Base-by-base conservation (phyloP, 64 coral and sea anemone species). In the Actinia tenebrosa region DNA sequence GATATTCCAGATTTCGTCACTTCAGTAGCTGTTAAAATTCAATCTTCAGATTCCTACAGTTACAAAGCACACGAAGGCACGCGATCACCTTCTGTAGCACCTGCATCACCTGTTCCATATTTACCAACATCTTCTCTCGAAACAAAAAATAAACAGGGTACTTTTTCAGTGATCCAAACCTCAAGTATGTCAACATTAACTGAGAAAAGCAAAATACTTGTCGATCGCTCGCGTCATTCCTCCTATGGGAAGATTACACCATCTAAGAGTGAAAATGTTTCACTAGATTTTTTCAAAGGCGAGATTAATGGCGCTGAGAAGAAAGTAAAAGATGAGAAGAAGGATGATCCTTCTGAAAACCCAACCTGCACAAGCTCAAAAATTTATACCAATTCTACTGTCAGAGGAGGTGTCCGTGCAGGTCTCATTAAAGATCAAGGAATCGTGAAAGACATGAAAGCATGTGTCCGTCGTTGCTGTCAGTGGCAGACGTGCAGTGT, bases 401-500 rank as follows among this genome's bases (percentile, higher is more conserved):
- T 93, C 79, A 80, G 88, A 84, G 94, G 88, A 6, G 94, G 94
- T 20, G 93, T 97, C 82, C 88, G 93, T 77, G 91, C 94, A 50
- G 94, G 94, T 27, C 52, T 93, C 71, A 87, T 97, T 84, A 97
- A 84, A 78, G 91, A 97, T 60, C 91, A 93, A 68, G 94, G 91
- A 79, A 46, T 44, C 71, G 94, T 91, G 58, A 83, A 90, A 90
- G 92, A 97, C 69, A 97, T 97, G 94, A 78, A 88, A 89, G 84
- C 91, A 97, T 97, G 94, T 56, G 81, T 93, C 43, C 85, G 84
- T 66, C 87, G 20, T 22, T 97, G 94, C 77, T 97, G 94, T 77
- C 88, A 89, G 15, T 97, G 94, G 94, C 91, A 97, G 77, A 60
- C 80, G 16, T 97, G 94, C 58, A 93, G 68, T 86, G 94, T 97